These are phyloP conservation scores for Drosophila simulans DNA, from an alignment of 1,140 invertebrate species.

Conservation along the genomic window DNA sequence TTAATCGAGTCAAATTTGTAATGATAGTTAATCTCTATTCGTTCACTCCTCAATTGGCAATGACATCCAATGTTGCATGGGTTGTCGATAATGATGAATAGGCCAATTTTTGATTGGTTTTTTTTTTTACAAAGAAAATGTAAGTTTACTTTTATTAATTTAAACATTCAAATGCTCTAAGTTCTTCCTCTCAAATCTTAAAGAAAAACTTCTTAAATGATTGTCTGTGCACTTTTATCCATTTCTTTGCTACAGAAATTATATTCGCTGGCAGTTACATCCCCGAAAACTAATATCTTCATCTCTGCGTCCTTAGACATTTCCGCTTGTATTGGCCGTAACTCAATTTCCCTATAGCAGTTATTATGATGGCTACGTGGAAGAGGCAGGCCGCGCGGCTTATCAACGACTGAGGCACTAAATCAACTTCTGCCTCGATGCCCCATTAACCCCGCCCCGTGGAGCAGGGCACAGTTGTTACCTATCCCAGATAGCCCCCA, in stretches of 20 bases:
- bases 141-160: not conserved
- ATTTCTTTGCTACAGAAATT: slow-evolving; percentile 5
- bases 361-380: slow-evolving; percentile 38
- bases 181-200: not conserved
- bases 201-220: not conserved
- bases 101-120: not conserved
- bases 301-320: slow-evolving; percentile 25
- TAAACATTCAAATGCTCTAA: not conserved
- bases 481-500: slow-evolving; percentile 19
- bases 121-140: not conserved
- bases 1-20: slow-evolving; percentile 75
- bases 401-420: slow-evolving; percentile 66
- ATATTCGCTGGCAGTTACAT: slow-evolving; percentile 7
- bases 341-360: slow-evolving; percentile 48
- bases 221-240: not conserved
- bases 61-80: slow-evolving; percentile 23
- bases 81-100: slow-evolving; percentile 4
- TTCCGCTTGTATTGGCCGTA: slow-evolving; percentile 44
- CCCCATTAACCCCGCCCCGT: slow-evolving; percentile 34
- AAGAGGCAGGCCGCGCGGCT: slow-evolving; percentile 34
- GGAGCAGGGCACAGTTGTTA: slow-evolving; percentile 21
- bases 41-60: slow-evolving; percentile 5
- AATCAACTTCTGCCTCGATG: slow-evolving; percentile 73
- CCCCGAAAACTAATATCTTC: slow-evolving; percentile 44
- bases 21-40: slow-evolving; percentile 49